Percentiles rank a stretch among this genome's conserved stretches.
phyloP scores from a whole-genome alignment of 2,888 invertebrate species.

The Cryptus armator region DNA sequence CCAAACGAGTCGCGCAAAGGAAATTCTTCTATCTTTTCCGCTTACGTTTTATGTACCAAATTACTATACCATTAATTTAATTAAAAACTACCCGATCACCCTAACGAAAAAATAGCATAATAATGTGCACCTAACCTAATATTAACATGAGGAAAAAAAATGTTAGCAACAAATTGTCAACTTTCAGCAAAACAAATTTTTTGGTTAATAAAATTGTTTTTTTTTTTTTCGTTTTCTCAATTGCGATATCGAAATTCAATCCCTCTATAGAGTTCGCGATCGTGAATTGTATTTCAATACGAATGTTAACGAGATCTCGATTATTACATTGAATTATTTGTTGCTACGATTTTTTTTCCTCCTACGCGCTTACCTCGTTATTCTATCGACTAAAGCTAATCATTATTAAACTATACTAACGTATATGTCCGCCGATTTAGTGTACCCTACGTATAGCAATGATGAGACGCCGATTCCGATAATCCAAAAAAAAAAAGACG shows the following conservation, averaged over 20 bases:
- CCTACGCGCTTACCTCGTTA: constrained; percentile 1
- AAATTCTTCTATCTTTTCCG: neutral
- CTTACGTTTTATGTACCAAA: neutral
- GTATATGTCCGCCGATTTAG: constrained; percentile 10
- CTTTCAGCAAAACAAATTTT: too few species aligned
- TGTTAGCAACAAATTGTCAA: neutral
- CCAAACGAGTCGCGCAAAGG: neutral
- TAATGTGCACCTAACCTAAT: neutral
- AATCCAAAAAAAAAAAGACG: neutral
- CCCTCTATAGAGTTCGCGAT: constrained; percentile 59
- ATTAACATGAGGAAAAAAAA: neutral
- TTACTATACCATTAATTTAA: neutral
- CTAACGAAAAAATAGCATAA: constrained; percentile 12
- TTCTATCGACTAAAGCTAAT: neutral
- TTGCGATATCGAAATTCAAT: constrained; percentile 49
- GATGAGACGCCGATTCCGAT: neutral
- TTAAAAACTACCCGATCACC: neutral
- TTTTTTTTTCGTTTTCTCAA: neutral
- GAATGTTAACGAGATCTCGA: neutral
- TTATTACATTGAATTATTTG: too few species aligned
- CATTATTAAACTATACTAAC: neutral
- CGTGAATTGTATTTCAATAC: constrained; percentile 57
- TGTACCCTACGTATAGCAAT: neutral
- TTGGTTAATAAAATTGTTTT: neutral
- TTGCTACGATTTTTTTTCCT: neutral